These are phyloP conservation scores for Bolborhynchus lineola DNA, from an alignment of 2,113 vertebrate species.

Conservation along the genomic window DNA sequence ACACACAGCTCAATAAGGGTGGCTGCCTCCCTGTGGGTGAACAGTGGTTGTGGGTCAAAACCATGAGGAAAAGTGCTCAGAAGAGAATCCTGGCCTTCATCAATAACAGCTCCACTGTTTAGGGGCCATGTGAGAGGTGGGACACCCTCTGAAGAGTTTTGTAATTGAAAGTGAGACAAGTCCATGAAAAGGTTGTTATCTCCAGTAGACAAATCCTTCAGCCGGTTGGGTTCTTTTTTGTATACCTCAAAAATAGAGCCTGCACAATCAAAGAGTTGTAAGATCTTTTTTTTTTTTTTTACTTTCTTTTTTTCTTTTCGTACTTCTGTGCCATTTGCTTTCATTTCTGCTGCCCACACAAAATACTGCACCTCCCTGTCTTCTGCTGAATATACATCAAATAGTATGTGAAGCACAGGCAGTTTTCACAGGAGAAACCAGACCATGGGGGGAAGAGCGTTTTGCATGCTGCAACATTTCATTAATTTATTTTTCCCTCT, in stretches of 20 bases:
- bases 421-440: slow-evolving; percentile 30
- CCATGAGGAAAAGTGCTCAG: neutral
- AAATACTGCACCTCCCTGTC: slow-evolving; percentile 7
- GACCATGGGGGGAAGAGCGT: slow-evolving; percentile 4
- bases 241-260: slow-evolving; percentile 49
- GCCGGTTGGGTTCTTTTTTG: neutral
- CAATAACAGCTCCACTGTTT: neutral
- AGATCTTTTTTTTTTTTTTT: neutral
- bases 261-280: slow-evolving; percentile 54
- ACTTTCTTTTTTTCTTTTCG: neutral
- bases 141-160: slow-evolving; percentile 40
- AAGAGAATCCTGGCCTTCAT: neutral
- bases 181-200: slow-evolving; percentile 62
- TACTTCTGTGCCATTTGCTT: slow-evolving; percentile 51
- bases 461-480: slow-evolving; percentile 18
- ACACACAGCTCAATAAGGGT: fast-evolving
- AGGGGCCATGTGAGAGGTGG: neutral
- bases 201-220: slow-evolving; percentile 64
- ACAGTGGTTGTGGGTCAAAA: neutral
- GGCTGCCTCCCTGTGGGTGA: neutral
- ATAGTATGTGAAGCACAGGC: slow-evolving; percentile 27
- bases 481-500: slow-evolving; percentile 48
- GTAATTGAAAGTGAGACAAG: slow-evolving; percentile 57
- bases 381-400: slow-evolving; percentile 60
- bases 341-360: slow-evolving; percentile 65